Base-by-base conservation (phyloP, 2,888 invertebrate genomes). In the Erannis defoliaria region DNA sequence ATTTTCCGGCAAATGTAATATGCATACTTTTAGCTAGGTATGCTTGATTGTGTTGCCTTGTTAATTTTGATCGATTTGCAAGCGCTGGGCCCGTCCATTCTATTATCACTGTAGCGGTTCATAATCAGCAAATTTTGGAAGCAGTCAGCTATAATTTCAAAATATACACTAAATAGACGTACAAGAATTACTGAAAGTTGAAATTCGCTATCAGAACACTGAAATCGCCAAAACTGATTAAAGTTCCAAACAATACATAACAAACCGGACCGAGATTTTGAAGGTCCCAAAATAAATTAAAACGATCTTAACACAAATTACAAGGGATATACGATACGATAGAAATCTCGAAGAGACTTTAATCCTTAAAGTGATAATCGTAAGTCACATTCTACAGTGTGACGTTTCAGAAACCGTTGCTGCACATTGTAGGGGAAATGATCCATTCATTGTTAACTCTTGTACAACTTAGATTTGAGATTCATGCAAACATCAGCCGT, bases 361-460 rank as follows among this genome's bases (percentile, higher is more conserved):
- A 55, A 26, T 77, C 73, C 75, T 71, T 74, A 63, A 73, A 33
- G n/a, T 26, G 10, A 35, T 61, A 48, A 16, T 3, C 29, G 55
- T 84, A 88, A 81, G 83, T 73, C 67, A 58, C 66, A 68, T 69
- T 82, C 85, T 85, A 57, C 74, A 68, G 64, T 78, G 76, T 68
- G 72, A 65, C 66, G 68, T 65, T 71, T 76, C 68, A 78, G 83
- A 82, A 90, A 89, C 89, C 89, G 90, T 90, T 89, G 88, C 87
- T 85, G 80, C 85, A 87, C 81, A 88, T 88, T 88, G 89, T 88
- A 86, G 86, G 89, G 89, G 90, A 90, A 91, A 87, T 82, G 82
- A 86, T 89, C 88, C 90, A 91, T 93, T 93, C 90, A 90, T 88
- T 89, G 89, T 88, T 84, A 46, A 83, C 88, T 84, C 82, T 85